Evolutionary conservation across 2,888 invertebrate species (phyloP).

Genomic region (Bimastos eiseni): DNA sequence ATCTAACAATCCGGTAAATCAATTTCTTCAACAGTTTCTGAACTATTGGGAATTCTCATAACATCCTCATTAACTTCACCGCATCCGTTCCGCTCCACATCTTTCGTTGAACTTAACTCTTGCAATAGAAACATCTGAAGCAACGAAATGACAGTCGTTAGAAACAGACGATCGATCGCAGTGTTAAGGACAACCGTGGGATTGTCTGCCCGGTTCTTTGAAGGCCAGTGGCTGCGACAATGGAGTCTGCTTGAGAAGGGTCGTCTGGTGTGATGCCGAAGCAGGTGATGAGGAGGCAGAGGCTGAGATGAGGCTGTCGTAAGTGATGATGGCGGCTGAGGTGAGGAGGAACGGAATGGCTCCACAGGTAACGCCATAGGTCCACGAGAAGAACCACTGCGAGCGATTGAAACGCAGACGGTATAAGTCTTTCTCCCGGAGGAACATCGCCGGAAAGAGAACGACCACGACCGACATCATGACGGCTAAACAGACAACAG

Average conservation of each 20-base stretch:
- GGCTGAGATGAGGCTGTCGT: background rate
- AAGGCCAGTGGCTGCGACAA: background rate
- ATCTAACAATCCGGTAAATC: background rate
- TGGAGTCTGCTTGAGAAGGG: background rate
- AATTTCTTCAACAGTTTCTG: background rate
- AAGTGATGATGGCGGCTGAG: background rate
- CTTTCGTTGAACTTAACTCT: background rate
- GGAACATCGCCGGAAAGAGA: constrained; percentile 18
- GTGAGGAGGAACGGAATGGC: background rate
- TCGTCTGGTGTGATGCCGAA: background rate
- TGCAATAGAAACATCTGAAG: background rate
- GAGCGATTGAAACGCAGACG: background rate
- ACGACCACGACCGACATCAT: background rate
- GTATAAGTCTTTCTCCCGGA: background rate
- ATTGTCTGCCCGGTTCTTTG: background rate
- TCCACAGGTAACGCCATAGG: constrained; percentile 8
- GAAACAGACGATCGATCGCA: background rate
- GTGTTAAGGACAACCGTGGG: background rate
- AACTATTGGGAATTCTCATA: background rate
- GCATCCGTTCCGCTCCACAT: background rate
- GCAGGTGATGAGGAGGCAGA: background rate
- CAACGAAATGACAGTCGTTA: background rate
- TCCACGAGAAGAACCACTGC: constrained; percentile 19
- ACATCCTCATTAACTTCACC: background rate
- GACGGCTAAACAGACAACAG: background rate